Percentiles rank a stretch among this genome's conserved stretches.
Evolutionary conservation across 2,888 invertebrate genomes (phyloP).

Genomic region (Rhaphigaster nebulosa): DNA sequence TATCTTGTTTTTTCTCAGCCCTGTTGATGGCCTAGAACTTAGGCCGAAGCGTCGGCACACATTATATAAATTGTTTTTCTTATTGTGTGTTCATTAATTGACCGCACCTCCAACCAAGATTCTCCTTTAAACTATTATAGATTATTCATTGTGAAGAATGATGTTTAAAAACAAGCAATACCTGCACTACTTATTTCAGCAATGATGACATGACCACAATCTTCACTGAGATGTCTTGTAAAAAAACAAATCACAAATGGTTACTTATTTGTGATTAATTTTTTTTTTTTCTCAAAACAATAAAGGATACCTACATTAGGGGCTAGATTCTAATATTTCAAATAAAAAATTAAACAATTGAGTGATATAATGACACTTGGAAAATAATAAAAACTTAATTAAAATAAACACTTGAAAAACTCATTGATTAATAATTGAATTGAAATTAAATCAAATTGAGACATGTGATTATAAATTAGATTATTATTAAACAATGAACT

Average conservation of each 20-base stretch:
- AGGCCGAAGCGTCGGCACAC: too few relatives aligned
- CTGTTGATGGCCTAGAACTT: too few relatives aligned
- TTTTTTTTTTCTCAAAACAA: neutral
- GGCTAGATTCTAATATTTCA: neutral
- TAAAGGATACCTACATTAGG: neutral
- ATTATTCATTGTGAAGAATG: too few relatives aligned
- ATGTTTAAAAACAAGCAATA: too few relatives aligned
- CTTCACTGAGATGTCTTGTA: neutral
- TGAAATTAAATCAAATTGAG: neutral
- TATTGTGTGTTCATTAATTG: too few relatives aligned
- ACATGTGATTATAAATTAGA: slow-evolving; percentile 21
- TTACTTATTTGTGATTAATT: neutral
- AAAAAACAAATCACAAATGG: neutral
- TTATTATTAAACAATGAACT: slow-evolving; percentile 21
- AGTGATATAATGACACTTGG: neutral
- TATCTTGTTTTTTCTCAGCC: too few relatives aligned
- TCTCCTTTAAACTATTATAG: too few relatives aligned
- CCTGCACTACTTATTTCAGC: too few relatives aligned
- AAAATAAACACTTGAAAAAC: neutral
- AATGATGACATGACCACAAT: too few relatives aligned
- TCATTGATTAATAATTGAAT: neutral
- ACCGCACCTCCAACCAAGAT: too few relatives aligned
- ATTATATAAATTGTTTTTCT: too few relatives aligned
- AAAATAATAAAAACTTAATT: neutral
- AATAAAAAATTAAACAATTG: neutral